Base-by-base conservation (phyloP, 2,797 vertebrate species). In the Sandelia bainsii region DNA sequence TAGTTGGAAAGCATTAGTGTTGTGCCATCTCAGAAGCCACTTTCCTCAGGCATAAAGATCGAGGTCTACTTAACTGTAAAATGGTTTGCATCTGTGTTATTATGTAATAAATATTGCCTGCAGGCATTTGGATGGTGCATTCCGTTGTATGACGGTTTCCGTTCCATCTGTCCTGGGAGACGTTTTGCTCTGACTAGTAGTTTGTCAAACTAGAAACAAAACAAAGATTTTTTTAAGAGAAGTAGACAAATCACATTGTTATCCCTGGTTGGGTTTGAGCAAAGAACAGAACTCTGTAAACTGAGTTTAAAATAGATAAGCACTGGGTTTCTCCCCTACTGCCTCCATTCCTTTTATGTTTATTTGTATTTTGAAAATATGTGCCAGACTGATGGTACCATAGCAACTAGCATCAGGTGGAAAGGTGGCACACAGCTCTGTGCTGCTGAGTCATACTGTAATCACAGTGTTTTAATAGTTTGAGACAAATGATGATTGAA, bases 351-450 rank as follows among this genome's bases (percentile, higher is more conserved):
- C 46, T 25, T 69, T 76, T 22, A 40, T 87, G 70, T 89, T 87
- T 89, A 75, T 87, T 87, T 87, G 76, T 87, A 84, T 85, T 87
- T 83, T 74, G 72, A 79, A 70, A 77, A 44, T 53, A 51, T 53
- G 56, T 72, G 70, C 62, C 64, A 57, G 73, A 52, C 77, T 74
- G 72, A 58, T 74, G 75, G 77, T 61, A 39, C 69, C 82, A 87
- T 91, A 72, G 85, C 81, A 91, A 89, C 83, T 54, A 59, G 72
- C 65, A 48, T 87, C 63, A 79, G 73, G 84, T 77, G 58, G 69
- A 84, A 81, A 61, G 64, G 80, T 83, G 68, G 52, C 69, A 19
- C 66, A 69, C 62, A 69, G 69, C 86, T 82, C 54, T 74, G 58
- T 68, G 37, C 62, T 0, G 60, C 75, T 78, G 79, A 87, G 88